Evolutionary conservation across 2,113 vertebrate genomes (phyloP), one percentile per base, ranked within the genome.

Genomic region (Cervus canadensis): DNA sequence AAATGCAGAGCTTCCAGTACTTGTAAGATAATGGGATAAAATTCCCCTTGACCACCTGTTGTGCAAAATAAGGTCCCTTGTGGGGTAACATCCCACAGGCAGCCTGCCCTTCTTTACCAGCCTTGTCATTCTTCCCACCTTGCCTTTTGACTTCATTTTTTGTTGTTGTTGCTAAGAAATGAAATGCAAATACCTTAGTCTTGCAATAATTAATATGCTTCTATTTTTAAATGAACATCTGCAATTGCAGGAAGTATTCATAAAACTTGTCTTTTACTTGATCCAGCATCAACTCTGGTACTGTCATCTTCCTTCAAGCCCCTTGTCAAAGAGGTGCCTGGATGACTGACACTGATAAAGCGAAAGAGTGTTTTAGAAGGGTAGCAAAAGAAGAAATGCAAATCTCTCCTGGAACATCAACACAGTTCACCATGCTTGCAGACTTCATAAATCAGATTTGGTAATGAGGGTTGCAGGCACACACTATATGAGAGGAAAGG

Each of bases 201-300:
- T 97, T 76, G 78, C 6, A 74, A 71, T 94, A 98, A 98, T 97
- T 86, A 98, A 84, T 92, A 87, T 45, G 11, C 60, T 98, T 98
- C 98, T 97, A 89, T 87, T 98, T 96, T 98, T 95, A 97, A 84
- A 79, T 92, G 83, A 50, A 79, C 92, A 95, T 45, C 95, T 98
- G 64, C 60, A 96, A 92, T 89, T 84, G 28, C 33, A 95, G 21
- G 50, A 94, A 98, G 33, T 93, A 85, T 94, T 98, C 88, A 15
- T 54, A 79, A 57, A 91, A 87, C 60, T 26, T 76, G 1, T 50
- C 43, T 96, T 57, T 81, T 95, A 43, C 54, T 81, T 88, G n/a
- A 84, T 82, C 19, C 23, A 71, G 21, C 54, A 11, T 97, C 56
- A 62, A 40, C 83, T 93, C 67, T 76, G 54, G 25, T 45, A 62